Evolutionary conservation across 2,888 invertebrate genomes (phyloP).

Genomic region (Byasa hedistus): DNA sequence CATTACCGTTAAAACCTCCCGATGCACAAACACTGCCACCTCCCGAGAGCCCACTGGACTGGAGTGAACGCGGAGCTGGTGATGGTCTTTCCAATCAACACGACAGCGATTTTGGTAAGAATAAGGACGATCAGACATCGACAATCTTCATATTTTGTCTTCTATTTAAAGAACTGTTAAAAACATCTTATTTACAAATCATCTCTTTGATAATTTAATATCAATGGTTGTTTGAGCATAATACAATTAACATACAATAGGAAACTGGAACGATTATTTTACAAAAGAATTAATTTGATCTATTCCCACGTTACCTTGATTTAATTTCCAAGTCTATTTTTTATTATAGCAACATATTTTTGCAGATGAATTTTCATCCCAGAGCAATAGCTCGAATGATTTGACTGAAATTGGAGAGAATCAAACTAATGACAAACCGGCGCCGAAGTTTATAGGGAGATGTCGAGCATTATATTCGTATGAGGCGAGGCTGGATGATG

Average conservation of each 20-base stretch:
- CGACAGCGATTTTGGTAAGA: slow-evolving; percentile 89
- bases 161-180: too few species aligned
- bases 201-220: not conserved
- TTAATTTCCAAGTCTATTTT: not conserved
- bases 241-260: not conserved
- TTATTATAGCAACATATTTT: slow-evolving; percentile 32
- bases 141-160: not conserved
- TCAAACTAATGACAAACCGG: slow-evolving; percentile 54
- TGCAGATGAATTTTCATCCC: slow-evolving; percentile 90
- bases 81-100: slow-evolving; percentile 93
- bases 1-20: slow-evolving; percentile 44
- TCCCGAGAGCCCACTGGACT: slow-evolving; percentile 80
- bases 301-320: not conserved
- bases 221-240: not conserved
- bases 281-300: not conserved
- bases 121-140: not conserved
- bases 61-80: slow-evolving; percentile 87
- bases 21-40: slow-evolving; percentile 51
- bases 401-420: slow-evolving; percentile 75
- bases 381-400: slow-evolving; percentile 82
- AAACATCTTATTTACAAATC: not conserved
- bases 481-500: slow-evolving; percentile 92
- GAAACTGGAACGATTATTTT: not conserved
- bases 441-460: slow-evolving; percentile 78
- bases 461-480: slow-evolving; percentile 94